These are phyloP conservation scores for Eurosta solidaginis DNA, from an alignment of 1,140 invertebrate genomes.

Conservation along the genomic window DNA sequence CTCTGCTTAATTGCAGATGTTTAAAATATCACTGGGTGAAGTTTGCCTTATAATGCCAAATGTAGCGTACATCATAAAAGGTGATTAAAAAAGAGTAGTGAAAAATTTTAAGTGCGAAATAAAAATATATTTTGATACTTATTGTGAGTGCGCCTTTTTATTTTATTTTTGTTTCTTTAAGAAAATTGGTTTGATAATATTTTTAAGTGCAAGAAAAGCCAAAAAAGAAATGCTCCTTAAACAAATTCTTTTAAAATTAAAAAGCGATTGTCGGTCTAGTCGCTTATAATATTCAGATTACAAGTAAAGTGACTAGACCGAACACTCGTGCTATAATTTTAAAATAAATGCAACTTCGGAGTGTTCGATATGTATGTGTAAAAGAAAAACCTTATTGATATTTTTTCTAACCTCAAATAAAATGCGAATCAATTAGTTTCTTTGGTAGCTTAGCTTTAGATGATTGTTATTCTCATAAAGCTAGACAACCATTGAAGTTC, in stretches of 20 bases:
- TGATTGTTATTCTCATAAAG: slow-evolving; percentile 33
- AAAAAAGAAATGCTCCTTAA: neutral
- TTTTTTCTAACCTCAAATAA: too few species aligned
- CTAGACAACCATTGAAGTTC: slow-evolving; percentile 35
- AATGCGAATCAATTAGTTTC: slow-evolving; percentile 20
- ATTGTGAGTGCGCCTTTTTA: too few species aligned
- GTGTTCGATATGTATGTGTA: neutral
- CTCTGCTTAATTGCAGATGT: too few species aligned
- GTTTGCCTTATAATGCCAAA: slow-evolving; percentile 56
- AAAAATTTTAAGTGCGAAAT: too few species aligned
- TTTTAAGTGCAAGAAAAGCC: too few species aligned
- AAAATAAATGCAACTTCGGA: slow-evolving; percentile 46
- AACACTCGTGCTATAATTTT: slow-evolving; percentile 61
- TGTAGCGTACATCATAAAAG: neutral
- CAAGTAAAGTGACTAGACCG: slow-evolving; percentile 57
- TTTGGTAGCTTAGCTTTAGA: slow-evolving; percentile 31
- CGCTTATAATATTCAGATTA: slow-evolving; percentile 40
- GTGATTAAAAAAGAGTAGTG: slow-evolving; percentile 21
- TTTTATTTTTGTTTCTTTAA: too few species aligned
- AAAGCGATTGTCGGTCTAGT: slow-evolving; percentile 59
- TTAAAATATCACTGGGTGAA: slow-evolving; percentile 60
- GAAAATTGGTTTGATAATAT: too few species aligned
- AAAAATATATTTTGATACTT: too few species aligned
- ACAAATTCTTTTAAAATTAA: slow-evolving; percentile 55
- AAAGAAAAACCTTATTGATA: neutral